Percentiles rank a stretch among this genome's conserved stretches.
Evolutionary conservation across 2,797 vertebrate species (phyloP).

Genomic region (Danio choprae): DNA sequence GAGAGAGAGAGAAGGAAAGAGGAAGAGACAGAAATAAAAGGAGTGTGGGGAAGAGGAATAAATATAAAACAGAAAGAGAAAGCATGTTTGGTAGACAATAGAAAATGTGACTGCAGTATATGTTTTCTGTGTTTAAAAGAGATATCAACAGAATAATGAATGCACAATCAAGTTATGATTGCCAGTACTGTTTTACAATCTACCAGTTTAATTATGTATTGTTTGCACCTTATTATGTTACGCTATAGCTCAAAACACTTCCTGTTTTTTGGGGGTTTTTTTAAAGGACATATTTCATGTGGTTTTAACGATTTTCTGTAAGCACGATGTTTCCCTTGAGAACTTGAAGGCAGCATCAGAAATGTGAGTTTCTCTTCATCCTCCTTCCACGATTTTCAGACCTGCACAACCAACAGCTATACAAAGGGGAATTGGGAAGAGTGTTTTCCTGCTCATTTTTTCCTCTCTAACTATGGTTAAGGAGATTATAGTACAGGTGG

Average conservation of each 20-base stretch:
- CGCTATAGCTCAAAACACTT: not conserved
- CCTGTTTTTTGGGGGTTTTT: constrained; percentile 1
- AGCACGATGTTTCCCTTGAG: constrained; percentile 14
- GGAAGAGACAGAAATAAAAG: constrained; percentile 25
- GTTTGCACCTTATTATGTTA: not conserved
- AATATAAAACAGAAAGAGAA: not conserved
- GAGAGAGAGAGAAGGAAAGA: constrained; percentile 35
- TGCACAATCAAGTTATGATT: not conserved
- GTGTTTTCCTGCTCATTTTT: constrained; percentile 37
- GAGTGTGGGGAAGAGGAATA: constrained; percentile 4
- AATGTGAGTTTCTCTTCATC: constrained; percentile 67
- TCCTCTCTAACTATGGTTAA: constrained; percentile 34
- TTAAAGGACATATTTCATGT: constrained; percentile 17
- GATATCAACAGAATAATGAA: not conserved
- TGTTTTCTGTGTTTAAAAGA: not conserved
- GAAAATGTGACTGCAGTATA: constrained; percentile 67
- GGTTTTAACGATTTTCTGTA: constrained; percentile 12
- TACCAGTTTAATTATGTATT: not conserved
- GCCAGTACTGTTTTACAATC: not conserved
- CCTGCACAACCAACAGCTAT: constrained; percentile 25
- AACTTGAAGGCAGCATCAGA: constrained; percentile 72
- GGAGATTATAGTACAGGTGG: constrained; percentile 31
- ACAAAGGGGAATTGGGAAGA: constrained; percentile 43
- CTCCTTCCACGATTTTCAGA: constrained; percentile 28
- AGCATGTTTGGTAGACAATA: constrained; percentile 66